phyloP scores from a whole-genome alignment of 2,888 invertebrate genomes.

The Mimachlamys varia region DNA sequence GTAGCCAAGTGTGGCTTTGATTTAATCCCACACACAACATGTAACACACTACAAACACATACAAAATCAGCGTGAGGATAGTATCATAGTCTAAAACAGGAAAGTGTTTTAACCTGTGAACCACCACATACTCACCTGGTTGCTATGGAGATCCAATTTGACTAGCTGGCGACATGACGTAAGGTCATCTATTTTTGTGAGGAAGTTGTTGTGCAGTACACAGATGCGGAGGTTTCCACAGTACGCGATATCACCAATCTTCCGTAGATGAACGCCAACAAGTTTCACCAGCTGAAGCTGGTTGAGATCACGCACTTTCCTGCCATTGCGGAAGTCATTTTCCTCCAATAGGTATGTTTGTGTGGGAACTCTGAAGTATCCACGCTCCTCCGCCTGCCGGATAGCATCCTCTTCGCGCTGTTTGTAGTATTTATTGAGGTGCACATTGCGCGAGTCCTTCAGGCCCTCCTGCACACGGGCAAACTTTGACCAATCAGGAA shows the following conservation, averaged over 20 bases:
- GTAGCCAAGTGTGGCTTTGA: too few species aligned
- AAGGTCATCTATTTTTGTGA: constrained; percentile 76
- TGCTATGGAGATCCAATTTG: constrained; percentile 78
- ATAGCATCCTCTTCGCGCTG: constrained; percentile 75
- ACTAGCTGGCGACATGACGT: constrained; percentile 74
- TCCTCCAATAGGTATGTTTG: constrained; percentile 67
- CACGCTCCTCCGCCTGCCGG: constrained; percentile 74
- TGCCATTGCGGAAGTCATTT: constrained; percentile 60
- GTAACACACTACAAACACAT: too few species aligned
- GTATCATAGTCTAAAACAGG: too few species aligned
- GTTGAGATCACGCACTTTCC: constrained; percentile 63
- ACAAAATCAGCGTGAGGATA: too few species aligned
- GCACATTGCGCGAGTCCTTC: constrained; percentile 56
- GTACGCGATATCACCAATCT: constrained; percentile 74
- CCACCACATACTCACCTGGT: constrained; percentile 69
- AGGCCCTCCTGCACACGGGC: constrained; percentile 66
- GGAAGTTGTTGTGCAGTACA: constrained; percentile 77
- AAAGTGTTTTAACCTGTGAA: too few species aligned
- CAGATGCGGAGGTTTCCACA: constrained; percentile 76
- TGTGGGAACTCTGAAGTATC: constrained; percentile 72
- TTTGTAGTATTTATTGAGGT: constrained; percentile 70
- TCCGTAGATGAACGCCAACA: constrained; percentile 71
- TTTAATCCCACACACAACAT: too few species aligned
- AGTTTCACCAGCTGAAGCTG: constrained; percentile 69
- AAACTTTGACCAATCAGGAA: constrained; percentile 78